These are phyloP conservation scores for Leucoma salicis DNA, from an alignment of 2,888 invertebrate genomes.

Conservation along the genomic window DNA sequence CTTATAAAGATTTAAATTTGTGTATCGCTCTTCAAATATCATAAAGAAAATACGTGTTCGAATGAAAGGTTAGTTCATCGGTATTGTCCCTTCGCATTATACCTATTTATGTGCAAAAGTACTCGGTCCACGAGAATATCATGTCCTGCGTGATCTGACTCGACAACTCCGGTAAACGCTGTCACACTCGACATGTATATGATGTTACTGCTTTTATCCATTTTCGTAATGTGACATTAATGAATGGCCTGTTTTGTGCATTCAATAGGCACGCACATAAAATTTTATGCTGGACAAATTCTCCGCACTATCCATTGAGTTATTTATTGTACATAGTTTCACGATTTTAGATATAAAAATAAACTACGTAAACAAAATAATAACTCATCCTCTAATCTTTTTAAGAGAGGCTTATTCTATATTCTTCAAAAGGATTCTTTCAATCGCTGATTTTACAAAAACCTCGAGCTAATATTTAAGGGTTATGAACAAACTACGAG, in stretches of 20 bases:
- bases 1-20: no score
- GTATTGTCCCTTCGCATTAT: constrained; percentile 40
- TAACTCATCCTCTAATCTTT: no score
- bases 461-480: no score
- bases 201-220: constrained; percentile 47
- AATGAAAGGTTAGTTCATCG: constrained; percentile 38
- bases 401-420: no score
- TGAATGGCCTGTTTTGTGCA: constrained; percentile 48
- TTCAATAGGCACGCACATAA: constrained; percentile 36
- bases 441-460: no score
- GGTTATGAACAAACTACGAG: no score
- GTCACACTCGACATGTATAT: constrained; percentile 42
- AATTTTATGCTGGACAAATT: constrained; percentile 31
- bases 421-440: no score
- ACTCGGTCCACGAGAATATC: constrained; percentile 34
- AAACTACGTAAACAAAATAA: no score
- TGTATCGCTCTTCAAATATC: no score
- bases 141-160: constrained; percentile 55
- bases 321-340: constrained; percentile 18
- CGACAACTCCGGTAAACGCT: constrained; percentile 37
- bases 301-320: constrained; percentile 19
- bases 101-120: constrained; percentile 50
- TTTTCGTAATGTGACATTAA: constrained; percentile 56
- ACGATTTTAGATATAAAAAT: no score
- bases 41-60: constrained; percentile 42